A percentile compares a stretch with the other conserved stretches of the same genome.
phyloP scores from a whole-genome alignment of 2,888 invertebrate species.

The Stomorhina lunata region DNA sequence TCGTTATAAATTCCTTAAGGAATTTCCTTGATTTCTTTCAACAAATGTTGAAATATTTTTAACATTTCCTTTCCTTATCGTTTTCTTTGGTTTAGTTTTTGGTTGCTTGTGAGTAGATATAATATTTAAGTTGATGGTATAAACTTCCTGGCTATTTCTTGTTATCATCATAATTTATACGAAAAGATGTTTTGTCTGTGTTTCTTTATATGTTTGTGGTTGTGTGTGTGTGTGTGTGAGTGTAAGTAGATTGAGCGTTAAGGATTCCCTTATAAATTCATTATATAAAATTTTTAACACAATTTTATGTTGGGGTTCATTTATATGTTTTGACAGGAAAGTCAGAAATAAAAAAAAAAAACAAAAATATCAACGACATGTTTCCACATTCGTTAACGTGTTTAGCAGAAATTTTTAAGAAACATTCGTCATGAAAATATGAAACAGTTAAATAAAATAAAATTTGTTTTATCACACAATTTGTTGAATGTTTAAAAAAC shows the following conservation, averaged over 20 bases:
- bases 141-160: neutral
- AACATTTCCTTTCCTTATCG: neutral
- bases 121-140: neutral
- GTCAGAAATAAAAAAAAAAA: slow-evolving; percentile 13
- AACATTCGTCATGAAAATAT: neutral
- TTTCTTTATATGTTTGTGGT: neutral
- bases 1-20: slow-evolving; percentile 1
- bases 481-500: too few species aligned
- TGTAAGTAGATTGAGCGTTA: neutral
- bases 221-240: neutral
- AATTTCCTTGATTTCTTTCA: too few species aligned
- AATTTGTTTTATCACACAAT: neutral
- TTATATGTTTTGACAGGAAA: neutral
- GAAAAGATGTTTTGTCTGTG: neutral
- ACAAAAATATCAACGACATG: slow-evolving; percentile 21
- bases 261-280: too few species aligned
- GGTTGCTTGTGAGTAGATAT: neutral
- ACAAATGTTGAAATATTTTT: neutral
- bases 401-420: slow-evolving; percentile 8
- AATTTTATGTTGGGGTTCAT: neutral
- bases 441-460: neutral
- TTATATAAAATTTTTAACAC: neutral
- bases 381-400: slow-evolving; percentile 42
- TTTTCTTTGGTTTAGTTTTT: neutral
- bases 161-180: neutral